Conservation (phyloP, 2,113 vertebrate species). For the Pao palembangensis region DNA sequence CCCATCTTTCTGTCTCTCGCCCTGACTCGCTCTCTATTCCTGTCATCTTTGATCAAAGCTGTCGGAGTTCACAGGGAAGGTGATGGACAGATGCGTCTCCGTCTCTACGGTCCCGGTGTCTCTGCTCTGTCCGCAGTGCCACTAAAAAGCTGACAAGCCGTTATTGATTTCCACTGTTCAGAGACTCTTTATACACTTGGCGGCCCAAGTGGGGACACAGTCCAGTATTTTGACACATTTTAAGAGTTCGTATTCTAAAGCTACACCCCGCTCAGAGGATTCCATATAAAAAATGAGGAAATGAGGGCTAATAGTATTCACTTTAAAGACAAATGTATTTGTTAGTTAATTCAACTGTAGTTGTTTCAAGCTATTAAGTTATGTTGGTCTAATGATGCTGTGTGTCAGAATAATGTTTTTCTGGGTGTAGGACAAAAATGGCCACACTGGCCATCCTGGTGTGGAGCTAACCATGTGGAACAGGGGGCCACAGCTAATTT, state of each 20-base stretch:
- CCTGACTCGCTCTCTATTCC: constrained; percentile 28
- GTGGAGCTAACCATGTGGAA: constrained; percentile 47
- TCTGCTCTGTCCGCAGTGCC: constrained; percentile 31
- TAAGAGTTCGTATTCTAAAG: no score
- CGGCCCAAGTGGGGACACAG: constrained; percentile 5
- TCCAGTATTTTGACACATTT: constrained; percentile 8
- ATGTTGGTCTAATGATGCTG: background rate
- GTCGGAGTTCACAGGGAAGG: constrained; percentile 40
- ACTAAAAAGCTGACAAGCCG: constrained; percentile 57
- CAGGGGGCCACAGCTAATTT: constrained; percentile 31
- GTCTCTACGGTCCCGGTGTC: constrained; percentile 42
- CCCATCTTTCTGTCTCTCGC: constrained; percentile 23
- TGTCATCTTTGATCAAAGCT: constrained; percentile 60
- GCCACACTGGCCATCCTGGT: constrained; percentile 24
- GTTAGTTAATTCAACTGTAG: no score
- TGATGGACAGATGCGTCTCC: constrained; percentile 39
- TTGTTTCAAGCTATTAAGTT: background rate
- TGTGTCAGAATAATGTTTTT: background rate
- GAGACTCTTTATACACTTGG: constrained; percentile 33
- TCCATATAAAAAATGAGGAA: no score
- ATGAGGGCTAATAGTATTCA: no score
- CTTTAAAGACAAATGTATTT: no score
- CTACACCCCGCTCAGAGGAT: no score
- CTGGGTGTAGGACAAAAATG: constrained; percentile 26
- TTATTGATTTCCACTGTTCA: constrained; percentile 57